A percentile compares a stretch with the other conserved stretches of the same genome.
phyloP scores from a whole-genome alignment of 1,140 invertebrate genomes.

The Danaus plexippus region DNA sequence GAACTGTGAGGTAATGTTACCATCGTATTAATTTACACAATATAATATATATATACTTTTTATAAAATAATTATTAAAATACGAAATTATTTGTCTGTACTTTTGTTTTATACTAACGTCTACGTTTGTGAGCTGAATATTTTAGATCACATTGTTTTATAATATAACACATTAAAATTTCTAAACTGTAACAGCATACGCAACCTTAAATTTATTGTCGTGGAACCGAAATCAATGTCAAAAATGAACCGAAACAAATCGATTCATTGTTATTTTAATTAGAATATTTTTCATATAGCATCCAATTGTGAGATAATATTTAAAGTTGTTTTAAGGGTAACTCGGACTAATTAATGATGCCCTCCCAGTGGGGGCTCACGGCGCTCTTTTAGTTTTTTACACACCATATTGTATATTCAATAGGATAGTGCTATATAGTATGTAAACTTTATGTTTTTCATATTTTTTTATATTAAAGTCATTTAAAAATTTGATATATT shows the following conservation, averaged over 20 bases:
- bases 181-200: too few species aligned
- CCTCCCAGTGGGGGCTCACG: conserved; percentile 36
- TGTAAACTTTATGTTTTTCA: conserved; percentile 1
- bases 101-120: too few species aligned
- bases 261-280: conserved; percentile 51
- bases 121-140: too few species aligned
- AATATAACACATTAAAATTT: too few species aligned
- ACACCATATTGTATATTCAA: too few species aligned
- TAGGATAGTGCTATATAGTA: too few species aligned
- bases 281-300: conserved; percentile 60
- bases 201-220: not conserved
- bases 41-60: too few species aligned
- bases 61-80: too few species aligned
- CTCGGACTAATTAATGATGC: conserved; percentile 65
- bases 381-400: conserved; percentile 16
- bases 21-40: too few species aligned
- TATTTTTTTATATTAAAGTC: not conserved
- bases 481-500: too few species aligned
- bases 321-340: conserved; percentile 45
- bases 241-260: conserved; percentile 50
- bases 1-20: conserved; percentile 6
- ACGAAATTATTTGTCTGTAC: too few species aligned
- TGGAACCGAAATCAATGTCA: conserved; percentile 44
- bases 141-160: too few species aligned
- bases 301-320: conserved; percentile 61